Conservation (phyloP, 1,140 invertebrate species). For the Hyles vespertilio region DNA sequence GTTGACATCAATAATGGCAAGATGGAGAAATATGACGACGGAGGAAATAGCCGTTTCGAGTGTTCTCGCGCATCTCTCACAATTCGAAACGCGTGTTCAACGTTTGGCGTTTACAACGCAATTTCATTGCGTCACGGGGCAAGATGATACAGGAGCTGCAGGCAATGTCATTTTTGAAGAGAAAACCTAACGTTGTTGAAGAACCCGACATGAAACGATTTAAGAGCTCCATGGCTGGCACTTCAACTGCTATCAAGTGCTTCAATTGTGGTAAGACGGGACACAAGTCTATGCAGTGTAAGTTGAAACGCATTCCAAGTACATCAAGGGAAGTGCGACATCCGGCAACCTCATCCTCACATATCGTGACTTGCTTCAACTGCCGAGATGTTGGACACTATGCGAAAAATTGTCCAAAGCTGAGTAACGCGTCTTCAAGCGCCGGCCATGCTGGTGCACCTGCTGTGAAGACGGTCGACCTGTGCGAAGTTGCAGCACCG, state of each 20-base stretch:
- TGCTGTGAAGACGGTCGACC: constrained; percentile 10
- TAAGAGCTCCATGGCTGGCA: background rate
- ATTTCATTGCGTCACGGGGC: background rate
- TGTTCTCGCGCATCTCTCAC: constrained; percentile 18
- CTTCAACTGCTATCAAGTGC: background rate
- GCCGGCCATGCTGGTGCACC: background rate
- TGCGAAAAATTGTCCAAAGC: no score
- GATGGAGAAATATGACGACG: constrained; percentile 12
- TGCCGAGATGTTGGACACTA: background rate
- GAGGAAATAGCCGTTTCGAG: constrained; percentile 21
- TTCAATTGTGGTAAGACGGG: constrained; percentile 13
- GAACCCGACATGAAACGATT: background rate
- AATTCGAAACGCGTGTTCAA: constrained; percentile 16
- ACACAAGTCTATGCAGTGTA: constrained; percentile 3
- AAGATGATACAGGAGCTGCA: constrained; percentile 19
- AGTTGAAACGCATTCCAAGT: background rate
- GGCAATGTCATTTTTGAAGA: constrained; percentile 8
- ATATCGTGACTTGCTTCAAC: background rate
- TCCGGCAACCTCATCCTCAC: background rate
- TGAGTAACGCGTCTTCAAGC: background rate
- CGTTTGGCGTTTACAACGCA: constrained; percentile 14
- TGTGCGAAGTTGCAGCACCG: constrained; percentile 7
- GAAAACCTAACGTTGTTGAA: background rate
- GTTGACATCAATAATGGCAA: constrained; percentile 8
- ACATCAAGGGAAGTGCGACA: background rate